A percentile compares a stretch with the other conserved stretches of the same genome.
These are phyloP conservation scores for Hydrocynus forskahlii DNA, from an alignment of 2,797 vertebrate species.

Conservation along the genomic window DNA sequence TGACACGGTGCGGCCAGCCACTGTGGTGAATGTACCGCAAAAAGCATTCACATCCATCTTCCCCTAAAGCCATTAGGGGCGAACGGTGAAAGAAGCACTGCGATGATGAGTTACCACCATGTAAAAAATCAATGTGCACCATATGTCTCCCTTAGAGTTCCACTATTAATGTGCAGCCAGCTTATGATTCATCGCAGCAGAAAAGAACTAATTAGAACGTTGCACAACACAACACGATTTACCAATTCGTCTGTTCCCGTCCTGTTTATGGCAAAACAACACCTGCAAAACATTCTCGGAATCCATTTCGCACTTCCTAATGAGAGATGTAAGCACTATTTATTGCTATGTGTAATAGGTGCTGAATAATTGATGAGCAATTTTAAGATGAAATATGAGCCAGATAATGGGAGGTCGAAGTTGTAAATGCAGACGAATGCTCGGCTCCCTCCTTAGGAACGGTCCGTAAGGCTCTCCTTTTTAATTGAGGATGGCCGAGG, in stretches of 20 bases:
- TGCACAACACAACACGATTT: conserved; percentile 71
- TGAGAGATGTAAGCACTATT: conserved; percentile 41
- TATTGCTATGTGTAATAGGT: conserved; percentile 32
- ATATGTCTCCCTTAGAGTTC: conserved; percentile 69
- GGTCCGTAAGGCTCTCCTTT: not conserved
- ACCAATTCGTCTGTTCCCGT: conserved; percentile 56
- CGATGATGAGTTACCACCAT: conserved; percentile 60
- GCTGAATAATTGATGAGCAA: conserved; percentile 38
- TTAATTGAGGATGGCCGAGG: not conserved
- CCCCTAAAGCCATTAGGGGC: conserved; percentile 71
- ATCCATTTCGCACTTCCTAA: conserved; percentile 52
- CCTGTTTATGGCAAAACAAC: conserved; percentile 43
- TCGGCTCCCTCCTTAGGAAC: not conserved
- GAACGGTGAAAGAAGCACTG: conserved; percentile 53
- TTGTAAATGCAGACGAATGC: conserved; percentile 29
- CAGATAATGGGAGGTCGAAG: conserved; percentile 12
- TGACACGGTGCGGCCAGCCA: conserved; percentile 23
- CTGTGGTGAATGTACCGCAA: conserved; percentile 28
- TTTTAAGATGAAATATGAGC: conserved; percentile 26
- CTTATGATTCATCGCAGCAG: conserved; percentile 68
- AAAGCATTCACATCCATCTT: conserved; percentile 64
- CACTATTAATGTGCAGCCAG: conserved; percentile 52
- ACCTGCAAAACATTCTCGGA: conserved; percentile 29
- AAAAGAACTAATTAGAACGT: conserved; percentile 71
- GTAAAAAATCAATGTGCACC: conserved; percentile 68